Evolutionary conservation across 2,113 vertebrate species (phyloP).

Genomic region (Cyphomyrus discorhynchus): DNA sequence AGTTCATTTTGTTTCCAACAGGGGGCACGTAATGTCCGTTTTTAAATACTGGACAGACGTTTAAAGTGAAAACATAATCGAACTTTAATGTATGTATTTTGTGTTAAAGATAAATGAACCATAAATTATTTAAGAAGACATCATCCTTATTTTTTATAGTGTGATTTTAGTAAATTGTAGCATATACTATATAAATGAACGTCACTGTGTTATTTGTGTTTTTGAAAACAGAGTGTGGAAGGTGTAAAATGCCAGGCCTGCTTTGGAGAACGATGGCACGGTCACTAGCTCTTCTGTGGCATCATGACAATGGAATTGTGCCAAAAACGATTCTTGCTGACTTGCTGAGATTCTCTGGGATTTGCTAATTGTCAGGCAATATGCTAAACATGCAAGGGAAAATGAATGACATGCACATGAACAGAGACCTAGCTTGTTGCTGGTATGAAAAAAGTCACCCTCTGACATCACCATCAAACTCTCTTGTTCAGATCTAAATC

Average conservation of each 20-base stretch:
- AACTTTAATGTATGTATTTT: neutral
- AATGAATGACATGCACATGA: neutral
- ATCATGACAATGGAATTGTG: neutral
- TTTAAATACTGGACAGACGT: neutral
- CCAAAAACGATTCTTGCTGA: neutral
- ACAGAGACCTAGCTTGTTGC: neutral
- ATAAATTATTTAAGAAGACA: neutral
- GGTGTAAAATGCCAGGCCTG: neutral
- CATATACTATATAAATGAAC: neutral
- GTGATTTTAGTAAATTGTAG: neutral
- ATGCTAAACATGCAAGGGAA: neutral
- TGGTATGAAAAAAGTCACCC: neutral
- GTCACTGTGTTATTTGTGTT: neutral
- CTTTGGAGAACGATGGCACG: neutral
- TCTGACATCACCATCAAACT: neutral
- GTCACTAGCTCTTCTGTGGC: neutral
- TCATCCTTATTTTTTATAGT: neutral
- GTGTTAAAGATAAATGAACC: neutral
- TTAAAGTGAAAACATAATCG: slow-evolving; percentile 15
- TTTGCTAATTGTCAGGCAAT: neutral
- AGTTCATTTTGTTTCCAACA: slow-evolving; percentile 6
- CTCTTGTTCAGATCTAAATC: neutral
- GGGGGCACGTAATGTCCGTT: neutral
- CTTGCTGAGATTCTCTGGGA: neutral
- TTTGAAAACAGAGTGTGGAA: neutral